Percentiles rank a stretch among this genome's conserved stretches.
These are phyloP conservation scores for Mesorhabditis spiculigera DNA, from an alignment of 2,888 invertebrate species.

Conservation along the genomic window DNA sequence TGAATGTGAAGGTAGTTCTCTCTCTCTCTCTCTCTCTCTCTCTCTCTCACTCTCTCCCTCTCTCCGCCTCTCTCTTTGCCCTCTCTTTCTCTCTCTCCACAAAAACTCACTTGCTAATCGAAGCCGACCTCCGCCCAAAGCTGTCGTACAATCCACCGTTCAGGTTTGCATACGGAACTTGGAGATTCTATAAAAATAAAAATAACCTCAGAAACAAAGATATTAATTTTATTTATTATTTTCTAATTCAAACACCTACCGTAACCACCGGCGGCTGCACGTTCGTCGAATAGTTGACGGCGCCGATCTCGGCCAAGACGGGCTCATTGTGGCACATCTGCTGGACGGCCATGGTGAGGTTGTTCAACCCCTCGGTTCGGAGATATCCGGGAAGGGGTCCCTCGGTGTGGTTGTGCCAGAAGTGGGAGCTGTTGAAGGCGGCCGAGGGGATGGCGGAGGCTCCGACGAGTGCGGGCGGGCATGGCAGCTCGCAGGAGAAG, in stretches of 20 bases:
- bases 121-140: conserved; percentile 6
- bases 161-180: neutral
- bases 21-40: too few relatives aligned
- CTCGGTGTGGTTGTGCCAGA: neutral
- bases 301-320: neutral
- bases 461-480: neutral
- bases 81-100: conserved; percentile 6
- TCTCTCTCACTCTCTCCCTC: too few relatives aligned
- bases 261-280: neutral
- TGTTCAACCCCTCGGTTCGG: conserved; percentile 8
- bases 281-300: neutral
- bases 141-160: neutral
- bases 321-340: conserved; percentile 11
- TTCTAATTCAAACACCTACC: neutral
- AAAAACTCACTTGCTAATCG: conserved; percentile 11
- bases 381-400: neutral
- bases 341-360: conserved; percentile 14
- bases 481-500: neutral
- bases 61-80: too few relatives aligned
- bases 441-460: neutral
- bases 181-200: neutral
- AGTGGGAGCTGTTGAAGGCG: neutral
- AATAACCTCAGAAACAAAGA: neutral
- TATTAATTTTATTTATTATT: neutral
- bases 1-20: conserved; percentile 7